Base-by-base conservation (phyloP, 2,797 vertebrate species). In the Gobio occitaniae region DNA sequence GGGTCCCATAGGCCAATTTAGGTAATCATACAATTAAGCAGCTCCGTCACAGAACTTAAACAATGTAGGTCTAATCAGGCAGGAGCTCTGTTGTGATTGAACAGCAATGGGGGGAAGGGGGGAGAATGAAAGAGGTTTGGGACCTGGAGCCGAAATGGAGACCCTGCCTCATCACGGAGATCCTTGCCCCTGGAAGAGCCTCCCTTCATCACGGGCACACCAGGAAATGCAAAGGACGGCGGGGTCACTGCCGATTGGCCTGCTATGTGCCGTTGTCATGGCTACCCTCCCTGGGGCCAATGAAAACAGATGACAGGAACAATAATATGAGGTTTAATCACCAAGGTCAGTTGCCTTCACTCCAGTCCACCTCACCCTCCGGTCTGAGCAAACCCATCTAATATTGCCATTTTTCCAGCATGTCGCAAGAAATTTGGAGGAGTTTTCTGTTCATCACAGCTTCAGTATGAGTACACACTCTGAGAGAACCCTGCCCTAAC, bases 121-220 rank as follows among this genome's bases (percentile, higher is more conserved):
- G 86, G 89, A 86, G 95, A 88, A 89, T 90, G 87, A 87, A 80
- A 88, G 91, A 90, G 96, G 93, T 95, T 96, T 95, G 94, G 89
- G 92, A 93, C 92, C 93, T 85, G 83, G 94, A 94, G 93, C 93
- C 95, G 97, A 97, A 97, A 97, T 95, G 92, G 96, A 98, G 97
- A 97, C 96, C 94, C 93, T 93, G 96, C 96, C 96, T 98, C 97
- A 97, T 98, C 96, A 97, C 94, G 95, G 96, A 96, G 96, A 95
- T 96, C 91, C 96, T 97, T 95, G 96, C 96, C 70, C 94, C 93
- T 90, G 96, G 96, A 94, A 96, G 96, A 92, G 88, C 95, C 96
- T 96, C 94, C 96, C 97, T 97, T 97, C 96, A 97, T 98, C 97
- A 97, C 95, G 95, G 93, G 94, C 95, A 93, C 95, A 95, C 94